Percentiles rank a stretch among this genome's conserved stretches.
These are phyloP conservation scores for Baryphthengus martii DNA, from an alignment of 2,113 vertebrate genomes.

Conservation along the genomic window DNA sequence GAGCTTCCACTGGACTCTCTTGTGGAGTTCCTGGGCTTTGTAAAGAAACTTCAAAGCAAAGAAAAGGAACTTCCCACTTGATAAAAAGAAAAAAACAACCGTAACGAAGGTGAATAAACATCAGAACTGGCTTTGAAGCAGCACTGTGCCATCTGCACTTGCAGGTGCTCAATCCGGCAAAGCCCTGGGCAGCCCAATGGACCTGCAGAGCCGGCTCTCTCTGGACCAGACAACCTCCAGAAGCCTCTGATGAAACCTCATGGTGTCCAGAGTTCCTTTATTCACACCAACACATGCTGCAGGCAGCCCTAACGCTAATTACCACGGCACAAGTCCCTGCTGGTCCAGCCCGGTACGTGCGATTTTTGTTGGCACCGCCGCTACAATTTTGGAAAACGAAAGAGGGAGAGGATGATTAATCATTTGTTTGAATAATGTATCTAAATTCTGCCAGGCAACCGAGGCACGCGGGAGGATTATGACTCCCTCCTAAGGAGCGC, in stretches of 20 bases:
- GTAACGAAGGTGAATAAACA: neutral
- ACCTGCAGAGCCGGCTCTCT: neutral
- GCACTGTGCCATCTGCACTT: neutral
- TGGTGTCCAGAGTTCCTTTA: accelerated
- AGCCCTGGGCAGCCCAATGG: neutral
- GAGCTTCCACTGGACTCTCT: neutral
- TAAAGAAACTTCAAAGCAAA: neutral
- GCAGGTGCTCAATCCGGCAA: neutral
- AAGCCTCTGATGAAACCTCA: neutral
- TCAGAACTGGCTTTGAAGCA: too few relatives aligned
- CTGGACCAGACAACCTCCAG: neutral
- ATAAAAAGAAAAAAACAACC: neutral
- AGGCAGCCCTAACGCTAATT: neutral
- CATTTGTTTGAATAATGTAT: neutral
- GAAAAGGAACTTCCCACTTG: neutral
- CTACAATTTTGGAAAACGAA: neutral
- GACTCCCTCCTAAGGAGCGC: neutral
- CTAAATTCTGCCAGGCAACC: neutral
- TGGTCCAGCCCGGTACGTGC: neutral
- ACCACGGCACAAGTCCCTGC: neutral
- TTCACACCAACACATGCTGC: accelerated
- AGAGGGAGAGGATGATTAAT: neutral
- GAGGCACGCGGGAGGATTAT: neutral
- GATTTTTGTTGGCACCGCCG: neutral
- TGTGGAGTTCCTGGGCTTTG: neutral